Percentiles rank a stretch among this genome's conserved stretches.
Conservation (phyloP, 2,888 invertebrate species). For the Operophtera brumata region DNA sequence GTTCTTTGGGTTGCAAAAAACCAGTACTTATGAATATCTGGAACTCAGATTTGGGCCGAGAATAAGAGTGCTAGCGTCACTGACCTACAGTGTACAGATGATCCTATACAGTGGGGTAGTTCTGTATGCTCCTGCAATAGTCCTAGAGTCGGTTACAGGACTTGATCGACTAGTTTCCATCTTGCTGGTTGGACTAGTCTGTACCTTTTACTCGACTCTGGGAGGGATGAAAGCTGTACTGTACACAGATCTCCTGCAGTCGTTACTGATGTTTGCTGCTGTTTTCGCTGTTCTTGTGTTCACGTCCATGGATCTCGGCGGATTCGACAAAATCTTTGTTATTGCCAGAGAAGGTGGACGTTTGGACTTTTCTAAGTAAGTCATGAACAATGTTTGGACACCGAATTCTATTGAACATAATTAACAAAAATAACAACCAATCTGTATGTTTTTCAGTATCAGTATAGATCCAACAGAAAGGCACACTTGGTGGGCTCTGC, state of each 20-base stretch:
- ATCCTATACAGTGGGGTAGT: conserved; percentile 94
- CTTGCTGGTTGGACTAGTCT: conserved; percentile 86
- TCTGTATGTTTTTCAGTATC: conserved; percentile 74
- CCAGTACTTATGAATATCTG: conserved; percentile 95
- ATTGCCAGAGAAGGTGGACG: conserved; percentile 85
- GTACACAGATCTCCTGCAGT: conserved; percentile 92
- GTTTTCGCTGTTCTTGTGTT: conserved; percentile 88
- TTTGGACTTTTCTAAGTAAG: conserved; percentile 85
- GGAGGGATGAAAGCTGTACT: conserved; percentile 96
- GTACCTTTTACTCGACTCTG: conserved; percentile 92
- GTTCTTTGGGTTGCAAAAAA: conserved; percentile 89
- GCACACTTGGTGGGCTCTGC: conserved; percentile 90
- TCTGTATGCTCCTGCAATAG: conserved; percentile 95
- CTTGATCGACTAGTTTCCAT: conserved; percentile 86
- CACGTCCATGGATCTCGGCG: conserved; percentile 85
- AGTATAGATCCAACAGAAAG: conserved; percentile 89
- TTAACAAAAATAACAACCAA: background rate
- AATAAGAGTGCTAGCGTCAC: conserved; percentile 89
- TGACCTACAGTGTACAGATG: conserved; percentile 94
- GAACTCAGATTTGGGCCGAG: conserved; percentile 90
- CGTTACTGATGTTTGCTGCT: conserved; percentile 91
- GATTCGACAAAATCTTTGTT: conserved; percentile 85
- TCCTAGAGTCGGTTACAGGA: conserved; percentile 91
- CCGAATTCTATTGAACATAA: background rate
- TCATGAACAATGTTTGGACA: background rate